Conservation (phyloP, 2,888 invertebrate species). For the Carpatolechia fugitivella region DNA sequence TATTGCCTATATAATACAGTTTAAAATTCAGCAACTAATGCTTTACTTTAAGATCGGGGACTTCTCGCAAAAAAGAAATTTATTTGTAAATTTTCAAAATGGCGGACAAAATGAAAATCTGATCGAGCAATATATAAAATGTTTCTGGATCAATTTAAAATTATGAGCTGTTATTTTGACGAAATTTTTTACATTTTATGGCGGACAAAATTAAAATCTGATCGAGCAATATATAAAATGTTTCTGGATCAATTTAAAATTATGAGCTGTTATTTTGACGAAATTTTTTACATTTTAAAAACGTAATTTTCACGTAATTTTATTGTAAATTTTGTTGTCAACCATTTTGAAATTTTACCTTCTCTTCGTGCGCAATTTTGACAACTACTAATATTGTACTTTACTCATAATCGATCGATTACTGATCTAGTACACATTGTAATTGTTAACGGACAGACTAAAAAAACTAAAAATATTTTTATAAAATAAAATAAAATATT, state of each 20-base stretch:
- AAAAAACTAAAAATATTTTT: slow-evolving; percentile 5
- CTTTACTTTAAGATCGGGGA: slow-evolving; percentile 19
- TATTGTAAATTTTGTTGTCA: too few species aligned
- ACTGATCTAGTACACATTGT: slow-evolving; percentile 62
- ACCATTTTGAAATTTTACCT: not conserved
- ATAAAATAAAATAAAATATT: not conserved
- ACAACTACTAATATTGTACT: slow-evolving; percentile 59
- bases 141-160: too few species aligned
- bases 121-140: too few species aligned
- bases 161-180: too few species aligned
- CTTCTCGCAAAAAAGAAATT: not conserved
- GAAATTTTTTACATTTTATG: too few species aligned
- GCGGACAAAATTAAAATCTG: too few species aligned
- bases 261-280: too few species aligned
- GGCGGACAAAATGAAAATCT: too few species aligned
- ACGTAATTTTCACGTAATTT: too few species aligned
- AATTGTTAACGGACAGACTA: slow-evolving; percentile 33
- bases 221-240: too few species aligned
- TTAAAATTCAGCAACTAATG: slow-evolving; percentile 32
- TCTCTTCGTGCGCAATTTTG: slow-evolving; percentile 14
- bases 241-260: too few species aligned
- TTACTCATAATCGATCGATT: slow-evolving; percentile 49
- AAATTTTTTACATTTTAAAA: too few species aligned
- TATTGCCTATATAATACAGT: slow-evolving; percentile 60
- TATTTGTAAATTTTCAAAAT: not conserved